Conservation (phyloP, 1,140 invertebrate genomes). For the Macrobrachium nipponense region DNA sequence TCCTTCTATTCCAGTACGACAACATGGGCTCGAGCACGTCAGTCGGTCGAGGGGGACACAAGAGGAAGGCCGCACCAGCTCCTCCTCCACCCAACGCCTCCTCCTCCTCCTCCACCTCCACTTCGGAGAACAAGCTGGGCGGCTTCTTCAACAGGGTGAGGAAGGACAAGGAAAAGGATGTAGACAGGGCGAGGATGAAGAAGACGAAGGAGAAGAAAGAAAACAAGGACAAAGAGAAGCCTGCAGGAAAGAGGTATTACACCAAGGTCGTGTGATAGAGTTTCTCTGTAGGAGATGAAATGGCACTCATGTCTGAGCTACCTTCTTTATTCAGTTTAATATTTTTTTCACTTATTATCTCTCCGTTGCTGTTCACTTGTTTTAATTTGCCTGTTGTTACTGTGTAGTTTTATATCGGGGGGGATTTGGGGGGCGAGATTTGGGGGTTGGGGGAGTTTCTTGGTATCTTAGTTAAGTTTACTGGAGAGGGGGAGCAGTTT, state of each 20-base stretch:
- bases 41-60: neutral
- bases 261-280: too few relatives aligned
- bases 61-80: constrained; percentile 16
- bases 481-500: too few relatives aligned
- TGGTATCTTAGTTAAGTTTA: too few relatives aligned
- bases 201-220: constrained; percentile 21
- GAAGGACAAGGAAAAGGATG: neutral
- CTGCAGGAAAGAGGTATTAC: neutral
- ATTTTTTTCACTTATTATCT: too few relatives aligned
- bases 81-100: neutral
- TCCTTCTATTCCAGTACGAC: constrained; percentile 30
- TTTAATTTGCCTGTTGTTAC: too few relatives aligned
- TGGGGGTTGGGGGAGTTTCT: too few relatives aligned
- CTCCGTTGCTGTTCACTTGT: too few relatives aligned
- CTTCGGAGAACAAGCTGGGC: constrained; percentile 20
- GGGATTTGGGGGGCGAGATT: too few relatives aligned
- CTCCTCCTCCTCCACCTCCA: constrained; percentile 1
- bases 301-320: too few relatives aligned
- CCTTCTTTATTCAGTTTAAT: too few relatives aligned
- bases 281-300: too few relatives aligned
- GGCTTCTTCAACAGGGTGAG: constrained; percentile 32
- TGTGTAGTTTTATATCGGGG: too few relatives aligned
- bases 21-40: constrained; percentile 4
- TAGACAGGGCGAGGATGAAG: neutral
- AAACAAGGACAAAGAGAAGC: constrained; percentile 4